A percentile compares a stretch with the other conserved stretches of the same genome.
Conservation (phyloP, 2,113 vertebrate genomes). For the Bagarius yarrelli region DNA sequence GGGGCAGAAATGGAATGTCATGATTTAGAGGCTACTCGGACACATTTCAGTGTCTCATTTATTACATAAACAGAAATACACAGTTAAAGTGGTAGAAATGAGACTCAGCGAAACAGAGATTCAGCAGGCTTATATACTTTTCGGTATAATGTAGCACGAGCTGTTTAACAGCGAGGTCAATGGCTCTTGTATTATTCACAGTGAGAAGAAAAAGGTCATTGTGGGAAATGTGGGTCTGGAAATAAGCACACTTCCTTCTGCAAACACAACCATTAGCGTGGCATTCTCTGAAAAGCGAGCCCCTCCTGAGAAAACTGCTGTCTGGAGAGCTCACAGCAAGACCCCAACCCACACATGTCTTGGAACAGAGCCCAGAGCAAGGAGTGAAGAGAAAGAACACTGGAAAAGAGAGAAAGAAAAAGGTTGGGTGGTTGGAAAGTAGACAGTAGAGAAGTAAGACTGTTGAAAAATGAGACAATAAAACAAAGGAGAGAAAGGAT, state of each 20-base stretch:
- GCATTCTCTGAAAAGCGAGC: conserved; percentile 22
- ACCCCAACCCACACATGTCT: conserved; percentile 1
- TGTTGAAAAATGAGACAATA: conserved; percentile 6
- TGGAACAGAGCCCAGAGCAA: conserved; percentile 39
- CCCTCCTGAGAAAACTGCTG: conserved; percentile 21
- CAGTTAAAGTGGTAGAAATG: conserved; percentile 31
- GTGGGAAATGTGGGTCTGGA: conserved; percentile 43
- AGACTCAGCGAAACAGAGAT: conserved; percentile 1
- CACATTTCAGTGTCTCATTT: conserved; percentile 27
- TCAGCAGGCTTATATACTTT: neutral
- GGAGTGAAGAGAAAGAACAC: neutral
- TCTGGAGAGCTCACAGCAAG: conserved; percentile 30
- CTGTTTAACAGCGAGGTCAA: conserved; percentile 10
- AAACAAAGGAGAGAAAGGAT: conserved; percentile 16
- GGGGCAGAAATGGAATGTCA: neutral
- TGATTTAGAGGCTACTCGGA: too few relatives aligned
- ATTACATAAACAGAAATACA: conserved; percentile 41
- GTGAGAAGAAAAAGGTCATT: conserved; percentile 39
- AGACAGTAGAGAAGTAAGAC: neutral
- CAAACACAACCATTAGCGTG: conserved; percentile 48
- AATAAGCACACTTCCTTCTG: conserved; percentile 47
- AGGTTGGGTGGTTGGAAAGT: conserved; percentile 8
- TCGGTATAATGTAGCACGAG: neutral
- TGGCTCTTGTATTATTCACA: conserved; percentile 3
- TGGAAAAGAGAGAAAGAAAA: conserved; percentile 4